phyloP scores from a whole-genome alignment of 1,140 invertebrate genomes.

The Caenorhabditis briggsae region DNA sequence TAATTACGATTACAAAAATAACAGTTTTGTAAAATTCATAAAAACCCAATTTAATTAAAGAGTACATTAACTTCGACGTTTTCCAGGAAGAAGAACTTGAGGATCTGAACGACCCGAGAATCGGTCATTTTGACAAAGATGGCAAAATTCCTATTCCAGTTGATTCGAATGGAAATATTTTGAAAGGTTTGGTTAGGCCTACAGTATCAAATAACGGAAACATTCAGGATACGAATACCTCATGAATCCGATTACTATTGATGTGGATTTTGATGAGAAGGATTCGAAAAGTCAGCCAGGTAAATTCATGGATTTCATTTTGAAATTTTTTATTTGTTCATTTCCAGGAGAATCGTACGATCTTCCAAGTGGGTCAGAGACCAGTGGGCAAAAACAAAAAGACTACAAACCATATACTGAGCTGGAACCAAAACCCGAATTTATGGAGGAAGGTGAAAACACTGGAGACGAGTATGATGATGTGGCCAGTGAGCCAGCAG shows the following conservation, averaged over 20 bases:
- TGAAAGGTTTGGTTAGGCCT: background rate
- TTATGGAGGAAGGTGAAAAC: background rate
- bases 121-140: slow-evolving; percentile 23
- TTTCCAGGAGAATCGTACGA: background rate
- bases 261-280: background rate
- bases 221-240: slow-evolving; percentile 14
- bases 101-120: slow-evolving; percentile 12
- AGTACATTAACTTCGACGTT: background rate
- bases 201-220: background rate
- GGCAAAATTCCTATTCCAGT: background rate
- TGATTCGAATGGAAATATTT: background rate
- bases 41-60: background rate
- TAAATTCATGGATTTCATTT: background rate
- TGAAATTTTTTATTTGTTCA: background rate
- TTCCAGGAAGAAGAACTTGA: slow-evolving; percentile 36
- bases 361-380: background rate
- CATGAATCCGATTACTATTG: slow-evolving; percentile 5
- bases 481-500: background rate
- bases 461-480: background rate
- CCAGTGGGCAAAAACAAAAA: background rate
- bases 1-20: too few species aligned
- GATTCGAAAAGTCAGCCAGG: background rate
- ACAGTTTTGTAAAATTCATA: too few species aligned
- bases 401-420: slow-evolving; percentile 26
- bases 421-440: background rate